Conservation (phyloP, 2,888 invertebrate species). For the Xylocampa areola region DNA sequence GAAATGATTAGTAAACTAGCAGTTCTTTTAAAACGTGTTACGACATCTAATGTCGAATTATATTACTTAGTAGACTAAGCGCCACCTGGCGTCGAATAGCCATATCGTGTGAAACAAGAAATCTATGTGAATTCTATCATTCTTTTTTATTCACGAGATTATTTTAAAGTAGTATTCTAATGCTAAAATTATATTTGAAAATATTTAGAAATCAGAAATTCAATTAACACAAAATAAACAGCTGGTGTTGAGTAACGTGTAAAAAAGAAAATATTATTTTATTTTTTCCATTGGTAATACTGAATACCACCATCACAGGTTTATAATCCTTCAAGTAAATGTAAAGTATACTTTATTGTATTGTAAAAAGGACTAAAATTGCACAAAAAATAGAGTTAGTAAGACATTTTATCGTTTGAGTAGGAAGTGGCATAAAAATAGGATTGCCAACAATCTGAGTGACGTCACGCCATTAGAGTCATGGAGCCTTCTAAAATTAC, state of each 20-base stretch:
- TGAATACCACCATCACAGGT: slow-evolving; percentile 63
- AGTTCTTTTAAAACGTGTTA: too few species aligned
- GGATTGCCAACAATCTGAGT: slow-evolving; percentile 88
- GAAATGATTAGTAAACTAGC: too few species aligned
- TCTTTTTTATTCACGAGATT: too few species aligned
- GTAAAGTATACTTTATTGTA: slow-evolving; percentile 72
- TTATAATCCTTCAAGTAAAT: slow-evolving; percentile 62
- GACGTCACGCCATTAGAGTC: slow-evolving; percentile 86
- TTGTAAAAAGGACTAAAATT: slow-evolving; percentile 71
- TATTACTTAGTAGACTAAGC: too few species aligned
- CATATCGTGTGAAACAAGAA: too few species aligned
- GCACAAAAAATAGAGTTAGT: slow-evolving; percentile 64
- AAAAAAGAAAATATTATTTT: slow-evolving; percentile 28
- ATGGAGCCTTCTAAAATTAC: slow-evolving; percentile 88
- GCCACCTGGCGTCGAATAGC: too few species aligned
- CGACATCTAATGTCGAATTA: too few species aligned
- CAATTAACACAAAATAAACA: slow-evolving; percentile 43
- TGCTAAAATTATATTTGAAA: too few species aligned
- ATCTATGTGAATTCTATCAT: too few species aligned
- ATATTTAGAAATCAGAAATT: background rate
- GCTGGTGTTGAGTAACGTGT: slow-evolving; percentile 55
- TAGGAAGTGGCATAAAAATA: slow-evolving; percentile 88
- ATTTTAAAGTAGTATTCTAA: too few species aligned
- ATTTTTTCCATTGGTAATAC: slow-evolving; percentile 71
- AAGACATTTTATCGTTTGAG: slow-evolving; percentile 77